phyloP scores from a whole-genome alignment of 2,797 vertebrate genomes.

The Peromyscus attwateri region DNA sequence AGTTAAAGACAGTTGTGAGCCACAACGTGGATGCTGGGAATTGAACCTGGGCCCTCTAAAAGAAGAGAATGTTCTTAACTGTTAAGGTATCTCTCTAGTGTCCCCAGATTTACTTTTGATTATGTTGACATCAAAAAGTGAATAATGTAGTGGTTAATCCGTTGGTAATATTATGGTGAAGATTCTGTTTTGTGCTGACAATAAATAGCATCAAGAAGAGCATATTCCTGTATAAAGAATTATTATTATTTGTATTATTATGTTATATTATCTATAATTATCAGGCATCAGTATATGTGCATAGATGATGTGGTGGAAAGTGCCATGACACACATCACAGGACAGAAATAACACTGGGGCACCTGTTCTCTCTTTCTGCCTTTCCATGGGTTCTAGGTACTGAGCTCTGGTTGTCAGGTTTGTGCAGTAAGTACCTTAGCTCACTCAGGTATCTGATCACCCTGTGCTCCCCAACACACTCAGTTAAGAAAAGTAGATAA shows the following conservation, averaged over 20 bases:
- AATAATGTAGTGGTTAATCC: neutral
- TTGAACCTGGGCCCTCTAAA: neutral
- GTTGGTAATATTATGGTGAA: neutral
- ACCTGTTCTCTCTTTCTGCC: fast-evolving
- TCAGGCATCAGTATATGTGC: too few relatives aligned
- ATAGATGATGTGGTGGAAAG: neutral
- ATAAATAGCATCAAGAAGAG: neutral
- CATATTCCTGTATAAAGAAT: neutral
- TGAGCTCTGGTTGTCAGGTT: neutral
- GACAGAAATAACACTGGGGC: neutral
- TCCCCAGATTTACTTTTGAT: neutral
- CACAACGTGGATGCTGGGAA: neutral
- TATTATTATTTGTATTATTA: neutral
- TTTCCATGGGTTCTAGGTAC: neutral
- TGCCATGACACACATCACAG: neutral
- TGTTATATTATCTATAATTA: neutral
- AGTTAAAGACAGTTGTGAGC: too few relatives aligned
- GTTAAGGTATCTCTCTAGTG: neutral
- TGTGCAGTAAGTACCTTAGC: neutral
- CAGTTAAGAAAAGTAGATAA: neutral
- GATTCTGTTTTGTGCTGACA: neutral
- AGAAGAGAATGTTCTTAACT: neutral
- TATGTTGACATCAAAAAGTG: neutral
- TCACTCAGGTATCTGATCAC: neutral
- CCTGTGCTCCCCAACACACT: neutral